phyloP scores from a whole-genome alignment of 2,888 invertebrate species.

The Lathronympha strigana region DNA sequence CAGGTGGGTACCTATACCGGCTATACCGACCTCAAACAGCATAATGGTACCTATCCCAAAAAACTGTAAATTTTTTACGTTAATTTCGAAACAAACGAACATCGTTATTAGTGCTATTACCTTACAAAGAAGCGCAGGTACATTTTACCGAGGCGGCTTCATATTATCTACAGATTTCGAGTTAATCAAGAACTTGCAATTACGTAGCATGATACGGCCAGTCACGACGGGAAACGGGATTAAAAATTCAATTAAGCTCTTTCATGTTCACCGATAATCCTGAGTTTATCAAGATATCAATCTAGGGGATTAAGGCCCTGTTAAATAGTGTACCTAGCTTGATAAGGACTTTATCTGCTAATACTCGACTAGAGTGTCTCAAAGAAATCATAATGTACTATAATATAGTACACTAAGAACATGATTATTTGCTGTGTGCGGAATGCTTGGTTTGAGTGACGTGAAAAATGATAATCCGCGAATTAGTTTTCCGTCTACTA shows the following conservation, averaged over 20 bases:
- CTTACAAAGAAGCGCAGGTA: slow-evolving; percentile 32
- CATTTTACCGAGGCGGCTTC: slow-evolving; percentile 46
- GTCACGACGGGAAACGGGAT: slow-evolving; percentile 75
- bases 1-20: too few species aligned
- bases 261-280: slow-evolving; percentile 83
- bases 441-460: too few species aligned
- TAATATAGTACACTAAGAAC: background rate
- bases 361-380: slow-evolving; percentile 50
- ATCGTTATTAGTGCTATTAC: slow-evolving; percentile 12
- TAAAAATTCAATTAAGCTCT: slow-evolving; percentile 82
- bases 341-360: slow-evolving; percentile 75
- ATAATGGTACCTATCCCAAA: background rate
- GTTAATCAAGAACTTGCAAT: slow-evolving; percentile 59
- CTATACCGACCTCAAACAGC: background rate
- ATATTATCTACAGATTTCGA: slow-evolving; percentile 48
- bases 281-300: slow-evolving; percentile 81
- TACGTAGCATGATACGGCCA: slow-evolving; percentile 67
- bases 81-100: slow-evolving; percentile 19
- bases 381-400: slow-evolving; percentile 20
- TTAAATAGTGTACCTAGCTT: slow-evolving; percentile 71
- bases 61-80: slow-evolving; percentile 19
- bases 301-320: slow-evolving; percentile 79
- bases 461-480: too few species aligned
- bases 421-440: too few species aligned
- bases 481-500: too few species aligned